Evolutionary conservation across 2,888 invertebrate species (phyloP).

Genomic region (Cosmopolites sordidus): DNA sequence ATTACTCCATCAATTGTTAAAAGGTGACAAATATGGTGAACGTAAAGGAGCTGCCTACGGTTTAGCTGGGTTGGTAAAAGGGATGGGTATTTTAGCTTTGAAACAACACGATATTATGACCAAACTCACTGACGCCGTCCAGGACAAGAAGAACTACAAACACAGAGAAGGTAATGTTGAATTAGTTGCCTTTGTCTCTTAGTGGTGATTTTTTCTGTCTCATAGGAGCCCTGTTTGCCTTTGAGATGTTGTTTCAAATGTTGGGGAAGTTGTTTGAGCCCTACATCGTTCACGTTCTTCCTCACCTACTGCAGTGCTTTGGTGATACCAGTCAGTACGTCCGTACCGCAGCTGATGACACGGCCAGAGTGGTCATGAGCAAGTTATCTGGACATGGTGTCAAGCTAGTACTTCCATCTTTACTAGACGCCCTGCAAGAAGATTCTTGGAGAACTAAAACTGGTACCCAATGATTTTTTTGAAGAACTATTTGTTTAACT

Average conservation of each 20-base stretch:
- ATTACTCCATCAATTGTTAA: slow-evolving; percentile 79
- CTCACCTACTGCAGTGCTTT: slow-evolving; percentile 90
- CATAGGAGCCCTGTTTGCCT: slow-evolving; percentile 89
- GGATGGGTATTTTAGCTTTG: slow-evolving; percentile 90
- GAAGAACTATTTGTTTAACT: background rate
- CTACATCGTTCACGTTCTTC: slow-evolving; percentile 95
- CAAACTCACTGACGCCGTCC: slow-evolving; percentile 86
- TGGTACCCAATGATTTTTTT: slow-evolving; percentile 48
- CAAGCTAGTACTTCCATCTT: slow-evolving; percentile 90
- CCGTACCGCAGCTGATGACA: slow-evolving; percentile 92
- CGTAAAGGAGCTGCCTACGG: slow-evolving; percentile 93
- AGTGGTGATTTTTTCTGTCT: too few relatives aligned
- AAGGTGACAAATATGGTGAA: slow-evolving; percentile 90
- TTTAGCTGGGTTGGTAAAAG: slow-evolving; percentile 93
- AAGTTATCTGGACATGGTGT: slow-evolving; percentile 94
- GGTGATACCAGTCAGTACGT: slow-evolving; percentile 96
- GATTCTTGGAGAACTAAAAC: slow-evolving; percentile 99
- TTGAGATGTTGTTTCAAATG: slow-evolving; percentile 94
- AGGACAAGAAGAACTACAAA: slow-evolving; percentile 94
- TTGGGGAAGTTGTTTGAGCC: slow-evolving; percentile 97
- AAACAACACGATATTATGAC: slow-evolving; percentile 96
- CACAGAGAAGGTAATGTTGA: slow-evolving; percentile 90
- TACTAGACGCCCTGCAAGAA: slow-evolving; percentile 89
- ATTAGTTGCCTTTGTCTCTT: too few relatives aligned
- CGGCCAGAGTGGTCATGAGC: slow-evolving; percentile 92